Conservation (phyloP, 2,797 vertebrate genomes). For the Channallabes apus region DNA sequence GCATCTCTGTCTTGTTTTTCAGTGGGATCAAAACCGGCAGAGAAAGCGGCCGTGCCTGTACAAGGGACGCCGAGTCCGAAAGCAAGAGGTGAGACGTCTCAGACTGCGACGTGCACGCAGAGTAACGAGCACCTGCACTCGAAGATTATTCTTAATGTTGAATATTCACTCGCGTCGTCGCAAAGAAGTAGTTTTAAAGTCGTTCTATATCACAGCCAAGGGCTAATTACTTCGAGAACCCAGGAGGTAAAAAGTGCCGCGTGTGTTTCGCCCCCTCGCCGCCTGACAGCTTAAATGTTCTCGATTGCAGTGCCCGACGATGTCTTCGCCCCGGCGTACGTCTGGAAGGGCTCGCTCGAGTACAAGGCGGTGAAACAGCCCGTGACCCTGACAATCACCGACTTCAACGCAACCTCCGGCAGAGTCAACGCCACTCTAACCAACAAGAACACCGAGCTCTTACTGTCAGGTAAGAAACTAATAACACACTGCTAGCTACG, state of each 20-base stretch:
- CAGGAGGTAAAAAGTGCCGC: not conserved
- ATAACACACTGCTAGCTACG: not conserved
- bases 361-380: slow-evolving; percentile 93
- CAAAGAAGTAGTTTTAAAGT: not conserved
- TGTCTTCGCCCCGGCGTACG: slow-evolving; percentile 91
- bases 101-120: not conserved
- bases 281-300: slow-evolving; percentile 41
- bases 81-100: slow-evolving; percentile 82
- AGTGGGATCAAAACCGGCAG: slow-evolving; percentile 91
- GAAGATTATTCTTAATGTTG: not conserved
- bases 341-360: slow-evolving; percentile 96
- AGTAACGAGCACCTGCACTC: not conserved
- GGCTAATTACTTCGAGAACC: slow-evolving; percentile 27
- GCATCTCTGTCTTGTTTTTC: slow-evolving; percentile 58
- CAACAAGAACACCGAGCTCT: slow-evolving; percentile 87
- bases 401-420: slow-evolving; percentile 87
- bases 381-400: slow-evolving; percentile 88
- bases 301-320: slow-evolving; percentile 85
- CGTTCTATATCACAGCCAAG: not conserved
- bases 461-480: slow-evolving; percentile 85
- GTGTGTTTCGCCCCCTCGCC: not conserved
- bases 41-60: slow-evolving; percentile 85
- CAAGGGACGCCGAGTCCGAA: slow-evolving; percentile 90
- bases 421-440: slow-evolving; percentile 91
- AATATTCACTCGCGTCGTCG: not conserved